A percentile compares a stretch with the other conserved stretches of the same genome.
Conservation (phyloP, 2,797 vertebrate species). For the Jordanella pulchra region DNA sequence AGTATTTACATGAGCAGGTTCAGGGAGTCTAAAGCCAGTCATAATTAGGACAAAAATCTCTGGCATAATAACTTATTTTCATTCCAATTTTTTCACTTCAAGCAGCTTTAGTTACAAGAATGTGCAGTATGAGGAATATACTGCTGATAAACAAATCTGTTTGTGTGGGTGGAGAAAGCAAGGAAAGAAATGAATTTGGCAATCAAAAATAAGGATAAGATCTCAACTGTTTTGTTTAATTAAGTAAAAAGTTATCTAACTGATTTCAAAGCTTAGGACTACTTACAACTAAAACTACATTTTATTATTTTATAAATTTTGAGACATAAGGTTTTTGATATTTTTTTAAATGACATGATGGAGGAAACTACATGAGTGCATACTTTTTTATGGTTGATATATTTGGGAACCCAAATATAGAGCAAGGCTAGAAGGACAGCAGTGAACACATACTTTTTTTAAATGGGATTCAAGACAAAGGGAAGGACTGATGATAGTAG, state of each 20-base stretch:
- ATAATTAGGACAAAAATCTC: slow-evolving; percentile 21
- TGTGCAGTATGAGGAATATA: background rate
- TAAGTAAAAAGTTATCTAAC: background rate
- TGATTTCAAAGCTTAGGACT: background rate
- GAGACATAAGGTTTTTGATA: too few relatives aligned
- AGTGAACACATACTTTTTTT: too few relatives aligned
- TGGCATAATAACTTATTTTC: background rate
- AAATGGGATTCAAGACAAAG: too few relatives aligned
- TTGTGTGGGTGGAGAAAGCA: slow-evolving; percentile 34
- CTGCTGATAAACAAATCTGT: slow-evolving; percentile 13
- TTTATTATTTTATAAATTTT: too few relatives aligned
- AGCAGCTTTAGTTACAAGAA: slow-evolving; percentile 24
- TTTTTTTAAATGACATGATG: too few relatives aligned
- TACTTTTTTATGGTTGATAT: too few relatives aligned
- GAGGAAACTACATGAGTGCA: too few relatives aligned
- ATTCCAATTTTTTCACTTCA: background rate
- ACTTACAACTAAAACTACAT: too few relatives aligned
- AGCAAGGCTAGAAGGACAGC: too few relatives aligned
- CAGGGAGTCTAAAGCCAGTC: background rate
- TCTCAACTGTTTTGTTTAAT: background rate
- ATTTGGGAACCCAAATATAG: too few relatives aligned
- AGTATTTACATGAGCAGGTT: background rate
- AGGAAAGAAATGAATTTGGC: background rate
- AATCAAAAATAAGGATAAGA: background rate
- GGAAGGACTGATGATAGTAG: too few relatives aligned